phyloP scores from a whole-genome alignment of 2,888 invertebrate genomes.

The Periphyllus acericola region DNA sequence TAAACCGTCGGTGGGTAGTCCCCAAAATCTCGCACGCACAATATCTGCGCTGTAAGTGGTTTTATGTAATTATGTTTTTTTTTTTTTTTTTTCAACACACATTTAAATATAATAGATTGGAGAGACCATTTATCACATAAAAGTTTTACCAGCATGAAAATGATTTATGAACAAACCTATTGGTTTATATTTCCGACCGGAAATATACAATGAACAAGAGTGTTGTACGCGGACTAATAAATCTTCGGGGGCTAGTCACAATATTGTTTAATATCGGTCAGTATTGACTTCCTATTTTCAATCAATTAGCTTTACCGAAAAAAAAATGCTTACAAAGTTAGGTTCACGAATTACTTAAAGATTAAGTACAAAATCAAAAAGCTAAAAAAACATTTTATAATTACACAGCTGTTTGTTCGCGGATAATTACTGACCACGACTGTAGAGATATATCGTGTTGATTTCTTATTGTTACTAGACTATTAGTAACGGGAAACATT shows the following conservation, averaged over 20 bases:
- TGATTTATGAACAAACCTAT: constrained; percentile 41
- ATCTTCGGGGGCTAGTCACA: neutral
- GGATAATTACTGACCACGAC: too few species aligned
- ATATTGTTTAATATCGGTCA: neutral
- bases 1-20: too few species aligned
- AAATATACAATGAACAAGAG: constrained; percentile 30
- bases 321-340: neutral
- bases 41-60: neutral
- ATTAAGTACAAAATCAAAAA: neutral
- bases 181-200: constrained; percentile 52
- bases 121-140: constrained; percentile 21
- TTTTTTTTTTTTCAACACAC: neutral
- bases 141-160: constrained; percentile 25
- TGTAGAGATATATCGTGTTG: too few species aligned
- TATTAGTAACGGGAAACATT: too few species aligned
- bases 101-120: neutral
- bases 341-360: neutral
- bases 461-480: too few species aligned
- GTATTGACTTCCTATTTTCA: neutral
- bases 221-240: constrained; percentile 6
- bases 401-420: too few species aligned
- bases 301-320: neutral
- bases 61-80: neutral
- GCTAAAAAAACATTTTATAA: neutral
- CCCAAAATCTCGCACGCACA: neutral